phyloP scores from a whole-genome alignment of 1,140 invertebrate genomes.

The Aethina tumida region DNA sequence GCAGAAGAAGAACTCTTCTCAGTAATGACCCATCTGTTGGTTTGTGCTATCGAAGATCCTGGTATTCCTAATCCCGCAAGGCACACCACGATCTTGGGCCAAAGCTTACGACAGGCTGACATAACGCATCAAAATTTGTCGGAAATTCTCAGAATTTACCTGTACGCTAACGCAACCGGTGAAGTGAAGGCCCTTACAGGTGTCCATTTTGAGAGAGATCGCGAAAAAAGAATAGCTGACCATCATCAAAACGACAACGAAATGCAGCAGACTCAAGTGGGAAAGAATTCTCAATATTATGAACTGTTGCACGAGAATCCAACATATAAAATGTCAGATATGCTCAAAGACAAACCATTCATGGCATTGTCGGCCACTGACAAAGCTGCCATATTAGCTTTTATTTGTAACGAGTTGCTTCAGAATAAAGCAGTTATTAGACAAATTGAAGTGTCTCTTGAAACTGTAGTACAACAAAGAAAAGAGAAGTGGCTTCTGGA shows the following conservation, averaged over 20 bases:
- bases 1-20: constrained; percentile 80
- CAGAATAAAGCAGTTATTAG: constrained; percentile 81
- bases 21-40: constrained; percentile 79
- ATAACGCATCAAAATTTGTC: constrained; percentile 86
- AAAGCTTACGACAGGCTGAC: constrained; percentile 84
- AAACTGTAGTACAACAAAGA: constrained; percentile 62
- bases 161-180: constrained; percentile 75
- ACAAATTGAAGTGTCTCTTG: constrained; percentile 68
- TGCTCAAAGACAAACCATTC: constrained; percentile 66
- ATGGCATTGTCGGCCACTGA: constrained; percentile 74
- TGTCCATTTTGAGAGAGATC: constrained; percentile 62
- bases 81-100: constrained; percentile 78
- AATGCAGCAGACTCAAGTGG: constrained; percentile 46
- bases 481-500: constrained; percentile 76
- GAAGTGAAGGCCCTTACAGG: constrained; percentile 74
- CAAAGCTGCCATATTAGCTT: constrained; percentile 80
- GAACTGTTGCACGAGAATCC: constrained; percentile 62
- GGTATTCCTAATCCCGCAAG: constrained; percentile 82
- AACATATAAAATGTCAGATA: constrained; percentile 62
- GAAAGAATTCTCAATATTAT: constrained; percentile 69
- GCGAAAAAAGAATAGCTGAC: constrained; percentile 65
- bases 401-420: constrained; percentile 87
- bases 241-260: constrained; percentile 64
- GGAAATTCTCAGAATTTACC: constrained; percentile 82
- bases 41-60: constrained; percentile 90